Evolutionary conservation across 2,797 vertebrate species (phyloP), one percentile per base, ranked within the genome.

Genomic region (Buceros bicornis): DNA sequence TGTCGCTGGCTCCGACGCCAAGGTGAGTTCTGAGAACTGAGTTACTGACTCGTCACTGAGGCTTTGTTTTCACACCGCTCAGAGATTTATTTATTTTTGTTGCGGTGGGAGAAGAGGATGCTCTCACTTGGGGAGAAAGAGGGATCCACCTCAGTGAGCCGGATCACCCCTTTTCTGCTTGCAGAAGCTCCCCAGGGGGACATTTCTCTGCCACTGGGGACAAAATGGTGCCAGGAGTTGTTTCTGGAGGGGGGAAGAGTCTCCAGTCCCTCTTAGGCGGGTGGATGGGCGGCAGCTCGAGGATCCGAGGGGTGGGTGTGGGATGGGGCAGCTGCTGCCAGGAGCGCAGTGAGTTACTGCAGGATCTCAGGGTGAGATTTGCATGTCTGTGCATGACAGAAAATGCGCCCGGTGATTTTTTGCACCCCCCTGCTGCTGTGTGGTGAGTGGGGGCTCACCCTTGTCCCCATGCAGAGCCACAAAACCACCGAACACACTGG

Each of bases 21-120:
- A 58, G 79, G 73, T 66, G 92, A 87, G 81, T 86, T 93, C 88
- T 76, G 82, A 91, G 91, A 72, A 45, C 81, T 67, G 81, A 42
- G 66, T 80, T 70, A 67, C 45, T 82, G 89, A 89, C 87, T 96
- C 79, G 54, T 64, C 69, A 16, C 50, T 47, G 58, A 33, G 78
- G 28, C 6, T 37, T 85, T 87, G 33, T 85, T 77, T 92, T 90
- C 87, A 71, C 64, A 40, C 28, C 1, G 0, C 31, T 53, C 62
- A 45, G 81, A 65, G 85, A 21, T 70, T 64, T 50, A 1, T 5
- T 4, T 35, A 22, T 10, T 11, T 35, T 35, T 74, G 28, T 29
- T 13, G 2, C 33, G 43, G 8, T 48, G 72, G 50, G 42, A 93
- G 71, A 91, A 1, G 10, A 85, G 54, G 74, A 33, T 6, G 5